A percentile compares a stretch with the other conserved stretches of the same genome.
Evolutionary conservation across 2,888 invertebrate species (phyloP).

Genomic region (Junonia oenone): DNA sequence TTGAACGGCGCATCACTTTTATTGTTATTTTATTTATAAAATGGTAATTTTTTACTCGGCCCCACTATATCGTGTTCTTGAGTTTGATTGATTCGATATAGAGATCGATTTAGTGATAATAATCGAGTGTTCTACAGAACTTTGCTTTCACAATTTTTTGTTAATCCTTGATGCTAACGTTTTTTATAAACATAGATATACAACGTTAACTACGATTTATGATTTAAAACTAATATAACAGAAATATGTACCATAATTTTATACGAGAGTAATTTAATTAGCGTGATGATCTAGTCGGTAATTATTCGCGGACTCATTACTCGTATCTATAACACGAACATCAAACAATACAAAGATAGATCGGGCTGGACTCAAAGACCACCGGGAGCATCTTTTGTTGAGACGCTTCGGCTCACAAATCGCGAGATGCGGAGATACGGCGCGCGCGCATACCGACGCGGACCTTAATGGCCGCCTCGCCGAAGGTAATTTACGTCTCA

Average conservation of each 20-base stretch:
- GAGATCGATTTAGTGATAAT: slow-evolving; percentile 75
- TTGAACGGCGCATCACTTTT: slow-evolving; percentile 75
- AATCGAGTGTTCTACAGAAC: slow-evolving; percentile 68
- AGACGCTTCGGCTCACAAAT: slow-evolving; percentile 66
- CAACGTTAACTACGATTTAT: too few relatives aligned
- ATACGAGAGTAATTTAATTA: slow-evolving; percentile 8
- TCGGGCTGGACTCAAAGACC: slow-evolving; percentile 58
- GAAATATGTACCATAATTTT: neutral
- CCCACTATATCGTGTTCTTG: slow-evolving; percentile 73
- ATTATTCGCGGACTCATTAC: slow-evolving; percentile 24
- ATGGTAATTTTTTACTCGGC: slow-evolving; percentile 75
- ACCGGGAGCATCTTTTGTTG: slow-evolving; percentile 72
- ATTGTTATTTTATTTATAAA: slow-evolving; percentile 81
- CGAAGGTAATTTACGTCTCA: slow-evolving; percentile 73
- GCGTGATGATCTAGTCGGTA: slow-evolving; percentile 4
- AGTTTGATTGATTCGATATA: slow-evolving; percentile 79
- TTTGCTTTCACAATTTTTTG: slow-evolving; percentile 51
- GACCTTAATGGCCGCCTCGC: slow-evolving; percentile 67
- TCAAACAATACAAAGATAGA: slow-evolving; percentile 53
- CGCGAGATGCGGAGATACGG: slow-evolving; percentile 71
- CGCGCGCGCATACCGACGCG: slow-evolving; percentile 67
- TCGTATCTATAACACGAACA: slow-evolving; percentile 35
- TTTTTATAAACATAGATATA: neutral
- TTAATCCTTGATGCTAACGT: neutral
- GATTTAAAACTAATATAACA: neutral